Evolutionary conservation across 2,888 invertebrate species (phyloP).

Genomic region (Calameuta filiformis): DNA sequence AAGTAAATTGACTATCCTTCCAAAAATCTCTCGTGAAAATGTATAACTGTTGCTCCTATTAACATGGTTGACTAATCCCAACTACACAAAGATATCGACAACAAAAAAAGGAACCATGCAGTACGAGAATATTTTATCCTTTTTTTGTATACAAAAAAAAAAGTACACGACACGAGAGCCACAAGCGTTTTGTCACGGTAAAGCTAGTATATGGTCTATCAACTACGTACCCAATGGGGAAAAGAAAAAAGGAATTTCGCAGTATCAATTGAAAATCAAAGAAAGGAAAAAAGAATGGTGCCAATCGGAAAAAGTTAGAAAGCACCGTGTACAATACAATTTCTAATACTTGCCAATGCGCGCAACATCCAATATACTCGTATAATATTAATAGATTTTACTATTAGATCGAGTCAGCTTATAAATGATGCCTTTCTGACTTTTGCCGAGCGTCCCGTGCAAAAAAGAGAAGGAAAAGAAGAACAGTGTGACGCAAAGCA

Average conservation of each 20-base stretch:
- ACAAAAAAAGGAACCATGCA: slow-evolving; percentile 17
- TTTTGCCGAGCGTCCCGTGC: neutral
- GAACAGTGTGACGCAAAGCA: neutral
- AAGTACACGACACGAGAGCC: slow-evolving; percentile 11
- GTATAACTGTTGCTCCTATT: no score
- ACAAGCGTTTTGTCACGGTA: neutral
- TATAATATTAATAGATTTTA: neutral
- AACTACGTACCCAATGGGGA: neutral
- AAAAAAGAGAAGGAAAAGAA: neutral
- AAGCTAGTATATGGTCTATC: neutral
- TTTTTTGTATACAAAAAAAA: slow-evolving; percentile 4
- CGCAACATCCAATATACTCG: neutral
- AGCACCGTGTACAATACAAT: neutral
- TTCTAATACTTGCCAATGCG: neutral
- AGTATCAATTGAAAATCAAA: neutral
- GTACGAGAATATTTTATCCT: slow-evolving; percentile 5
- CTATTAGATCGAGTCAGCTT: neutral
- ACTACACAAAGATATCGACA: no score
- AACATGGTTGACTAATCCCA: no score
- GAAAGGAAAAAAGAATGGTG: neutral
- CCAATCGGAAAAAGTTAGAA: neutral
- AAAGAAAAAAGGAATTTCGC: neutral
- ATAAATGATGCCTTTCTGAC: neutral
- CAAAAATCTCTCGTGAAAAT: neutral
- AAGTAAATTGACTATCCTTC: neutral